Percentiles rank a stretch among this genome's conserved stretches.
Evolutionary conservation across 1,140 invertebrate species (phyloP).

Genomic region (Monochamus saltuarius): DNA sequence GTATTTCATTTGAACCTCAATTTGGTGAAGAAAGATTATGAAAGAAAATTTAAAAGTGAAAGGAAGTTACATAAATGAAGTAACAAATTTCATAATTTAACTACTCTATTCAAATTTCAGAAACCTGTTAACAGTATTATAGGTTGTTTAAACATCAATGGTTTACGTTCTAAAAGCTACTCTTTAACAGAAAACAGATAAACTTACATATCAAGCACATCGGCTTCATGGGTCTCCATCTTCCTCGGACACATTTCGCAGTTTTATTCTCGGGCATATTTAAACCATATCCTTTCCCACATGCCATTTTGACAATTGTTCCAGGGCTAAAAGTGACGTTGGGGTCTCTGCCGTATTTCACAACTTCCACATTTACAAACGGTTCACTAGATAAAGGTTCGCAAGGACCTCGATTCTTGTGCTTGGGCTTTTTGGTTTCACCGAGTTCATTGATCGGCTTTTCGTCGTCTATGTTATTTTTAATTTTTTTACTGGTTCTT

Average conservation of each 20-base stretch:
- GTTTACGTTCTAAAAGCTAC: too few species aligned
- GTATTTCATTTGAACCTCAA: too few species aligned
- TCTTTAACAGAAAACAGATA: too few species aligned
- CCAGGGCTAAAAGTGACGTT: constrained; percentile 64
- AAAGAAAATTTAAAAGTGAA: too few species aligned
- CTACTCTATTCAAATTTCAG: too few species aligned
- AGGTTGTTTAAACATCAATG: too few species aligned
- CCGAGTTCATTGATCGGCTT: constrained; percentile 26
- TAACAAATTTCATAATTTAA: too few species aligned
- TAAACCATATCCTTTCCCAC: constrained; percentile 71
- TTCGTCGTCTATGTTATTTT: constrained; percentile 32
- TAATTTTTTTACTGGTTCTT: constrained; percentile 38
- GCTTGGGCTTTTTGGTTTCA: constrained; percentile 40
- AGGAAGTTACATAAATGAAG: too few species aligned
- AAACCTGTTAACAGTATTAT: too few species aligned
- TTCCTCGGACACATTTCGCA: constrained; percentile 72
- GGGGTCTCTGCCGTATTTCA: constrained; percentile 61
- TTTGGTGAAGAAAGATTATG: too few species aligned
- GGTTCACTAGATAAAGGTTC: constrained; percentile 62
- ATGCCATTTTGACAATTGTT: constrained; percentile 69
- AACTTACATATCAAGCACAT: constrained; percentile 72
- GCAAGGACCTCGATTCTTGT: constrained; percentile 55
- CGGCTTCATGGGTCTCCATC: constrained; percentile 79
- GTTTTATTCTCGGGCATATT: constrained; percentile 74
- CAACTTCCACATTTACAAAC: constrained; percentile 65